phyloP scores from a whole-genome alignment of 53 echinoderm and acorn worm genomes.

The Crossaster papposus region DNA sequence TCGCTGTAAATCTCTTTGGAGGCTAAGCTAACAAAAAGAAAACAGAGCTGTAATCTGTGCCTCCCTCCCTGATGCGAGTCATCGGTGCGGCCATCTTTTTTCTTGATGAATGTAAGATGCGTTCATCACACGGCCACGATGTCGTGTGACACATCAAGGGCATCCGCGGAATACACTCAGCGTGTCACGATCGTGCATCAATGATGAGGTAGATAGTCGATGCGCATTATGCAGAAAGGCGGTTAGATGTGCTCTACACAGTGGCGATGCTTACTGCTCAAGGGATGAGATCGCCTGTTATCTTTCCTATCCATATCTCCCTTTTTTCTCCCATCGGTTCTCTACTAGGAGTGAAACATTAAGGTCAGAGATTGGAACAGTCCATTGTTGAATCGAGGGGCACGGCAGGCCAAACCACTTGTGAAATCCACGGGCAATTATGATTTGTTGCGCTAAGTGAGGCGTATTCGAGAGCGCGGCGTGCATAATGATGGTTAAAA shows the following conservation, averaged over 20 bases:
- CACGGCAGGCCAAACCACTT: constrained; percentile 31
- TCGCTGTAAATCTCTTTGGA: not conserved
- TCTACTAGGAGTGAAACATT: constrained; percentile 47
- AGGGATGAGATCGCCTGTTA: not conserved
- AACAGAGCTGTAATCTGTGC: not conserved
- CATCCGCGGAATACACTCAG: not conserved
- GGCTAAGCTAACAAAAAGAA: not conserved
- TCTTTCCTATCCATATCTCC: not conserved
- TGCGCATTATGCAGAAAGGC: constrained; percentile 14
- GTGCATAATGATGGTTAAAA: not conserved
- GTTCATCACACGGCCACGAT: not conserved
- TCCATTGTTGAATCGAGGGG: constrained; percentile 34
- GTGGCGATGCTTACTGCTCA: not conserved
- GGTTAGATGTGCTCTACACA: not conserved
- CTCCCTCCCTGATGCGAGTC: not conserved
- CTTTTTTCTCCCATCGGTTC: not conserved
- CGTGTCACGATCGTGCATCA: not conserved
- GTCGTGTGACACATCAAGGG: constrained; percentile 20
- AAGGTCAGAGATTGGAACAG: constrained; percentile 37
- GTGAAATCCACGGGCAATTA: constrained; percentile 43
- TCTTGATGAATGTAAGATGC: not conserved
- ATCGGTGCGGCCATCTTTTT: constrained; percentile 10
- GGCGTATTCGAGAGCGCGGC: not conserved
- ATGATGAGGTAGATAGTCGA: not conserved
- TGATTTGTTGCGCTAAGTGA: constrained; percentile 35